These are phyloP conservation scores for Isotomurus palustris DNA, from an alignment of 2,888 invertebrate species.

Conservation along the genomic window DNA sequence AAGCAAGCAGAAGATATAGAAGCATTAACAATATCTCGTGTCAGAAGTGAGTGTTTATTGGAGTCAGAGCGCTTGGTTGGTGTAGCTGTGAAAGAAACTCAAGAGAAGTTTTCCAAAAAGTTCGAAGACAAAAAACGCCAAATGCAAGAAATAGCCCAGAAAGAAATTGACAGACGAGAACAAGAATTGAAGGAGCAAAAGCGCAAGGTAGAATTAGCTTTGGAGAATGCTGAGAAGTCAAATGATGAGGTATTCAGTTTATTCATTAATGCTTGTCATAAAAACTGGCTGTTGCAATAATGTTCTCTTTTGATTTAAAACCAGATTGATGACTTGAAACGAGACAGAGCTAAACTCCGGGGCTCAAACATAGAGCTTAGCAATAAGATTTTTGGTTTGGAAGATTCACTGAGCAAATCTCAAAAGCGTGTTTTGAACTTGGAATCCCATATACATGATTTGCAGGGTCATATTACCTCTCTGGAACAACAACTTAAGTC, in stretches of 20 bases:
- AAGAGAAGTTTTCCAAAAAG: conserved; percentile 19
- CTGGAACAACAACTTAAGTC: neutral
- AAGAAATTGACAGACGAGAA: conserved; percentile 18
- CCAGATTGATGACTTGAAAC: conserved; percentile 29
- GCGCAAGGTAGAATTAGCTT: neutral
- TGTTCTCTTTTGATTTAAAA: neutral
- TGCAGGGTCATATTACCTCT: neutral
- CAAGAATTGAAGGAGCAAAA: neutral
- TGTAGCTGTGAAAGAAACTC: conserved; percentile 3
- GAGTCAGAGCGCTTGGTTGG: neutral
- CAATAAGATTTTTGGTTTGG: conserved; percentile 21
- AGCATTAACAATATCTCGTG: no score
- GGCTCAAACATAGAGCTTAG: conserved; percentile 19
- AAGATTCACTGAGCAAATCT: no score
- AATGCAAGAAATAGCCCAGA: conserved; percentile 21
- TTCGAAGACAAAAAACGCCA: conserved; percentile 22
- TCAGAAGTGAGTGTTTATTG: no score
- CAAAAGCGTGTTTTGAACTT: neutral
- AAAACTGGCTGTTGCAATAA: neutral
- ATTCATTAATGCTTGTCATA: neutral
- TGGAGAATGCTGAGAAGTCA: neutral
- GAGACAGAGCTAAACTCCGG: conserved; percentile 30
- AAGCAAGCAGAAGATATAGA: no score
- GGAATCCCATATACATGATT: neutral
- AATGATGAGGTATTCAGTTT: conserved; percentile 15